Evolutionary conservation across 2,113 vertebrate species (phyloP).

Genomic region (Rattus rattus): DNA sequence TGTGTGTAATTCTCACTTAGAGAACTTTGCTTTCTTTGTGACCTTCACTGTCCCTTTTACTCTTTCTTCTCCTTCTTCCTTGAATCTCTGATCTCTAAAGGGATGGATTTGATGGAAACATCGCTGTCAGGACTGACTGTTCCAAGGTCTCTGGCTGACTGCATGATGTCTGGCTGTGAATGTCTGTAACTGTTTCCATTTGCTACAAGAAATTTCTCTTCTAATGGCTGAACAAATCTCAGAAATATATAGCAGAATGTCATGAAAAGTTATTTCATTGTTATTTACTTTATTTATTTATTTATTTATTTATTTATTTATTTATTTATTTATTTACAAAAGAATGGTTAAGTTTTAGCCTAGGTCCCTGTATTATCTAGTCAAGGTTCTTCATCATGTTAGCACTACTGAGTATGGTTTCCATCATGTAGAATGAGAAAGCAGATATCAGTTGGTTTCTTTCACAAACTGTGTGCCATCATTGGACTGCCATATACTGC

Average conservation of each 20-base stretch:
- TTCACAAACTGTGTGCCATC: neutral
- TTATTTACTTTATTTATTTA: too few species aligned
- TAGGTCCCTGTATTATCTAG: neutral
- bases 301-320: neutral
- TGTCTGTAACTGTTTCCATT: neutral
- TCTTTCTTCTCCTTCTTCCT: neutral
- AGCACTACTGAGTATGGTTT: neutral
- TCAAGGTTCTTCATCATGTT: neutral
- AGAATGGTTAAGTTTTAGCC: neutral
- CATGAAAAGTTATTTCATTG: neutral
- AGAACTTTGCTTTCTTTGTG: neutral
- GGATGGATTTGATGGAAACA: neutral
- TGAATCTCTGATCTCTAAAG: neutral
- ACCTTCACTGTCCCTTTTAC: neutral
- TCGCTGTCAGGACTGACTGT: too few species aligned
- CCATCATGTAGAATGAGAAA: neutral
- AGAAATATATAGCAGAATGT: neutral
- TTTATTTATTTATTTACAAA: neutral
- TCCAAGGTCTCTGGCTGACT: neutral
- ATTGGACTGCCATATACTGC: neutral
- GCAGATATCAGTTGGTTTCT: neutral
- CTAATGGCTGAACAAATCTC: neutral
- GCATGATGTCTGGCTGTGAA: neutral
- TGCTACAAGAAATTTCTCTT: neutral
- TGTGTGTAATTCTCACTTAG: too few species aligned